Evolutionary conservation across 2,888 invertebrate species (phyloP), one percentile per base, ranked within the genome.

Genomic region (Eumerus sabulonum): DNA sequence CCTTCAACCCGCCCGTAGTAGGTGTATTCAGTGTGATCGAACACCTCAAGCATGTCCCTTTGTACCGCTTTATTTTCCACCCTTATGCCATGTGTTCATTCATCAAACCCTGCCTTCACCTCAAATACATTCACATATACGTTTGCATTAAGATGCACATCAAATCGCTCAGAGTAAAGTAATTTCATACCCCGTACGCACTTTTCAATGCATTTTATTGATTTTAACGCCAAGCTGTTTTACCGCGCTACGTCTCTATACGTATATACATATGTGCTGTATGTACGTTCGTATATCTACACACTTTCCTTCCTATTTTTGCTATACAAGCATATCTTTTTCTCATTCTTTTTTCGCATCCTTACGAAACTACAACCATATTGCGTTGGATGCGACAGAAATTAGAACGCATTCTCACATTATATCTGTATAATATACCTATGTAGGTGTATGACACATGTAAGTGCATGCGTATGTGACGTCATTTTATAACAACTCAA

Each of bases 151-250:
- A 17, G 42, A 35, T 53, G 40, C 36, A 70, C 42, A 56, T 57
- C 44, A 45, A 38, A 53, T 64, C 48, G 62, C 63, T 40, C 38
- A 47, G 57, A 64, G 72, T 57, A 27, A 57, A 72, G 57, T 64
- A 70, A 72, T 64, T 56, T 64, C 71, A 63, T 71, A 56, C 63
- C 56, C 42, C 44, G 17, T 50, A 74, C 67, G 60, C 66, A 74
- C 56, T 67, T 67, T 67, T 67, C 42, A 48, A 50, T 74, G 67
- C 60, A 59, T 62, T 74, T 62, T 67, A 74, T 67, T 67, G 66
- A 74, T 67, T 62, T 74, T 54, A 19, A 53, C 17, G 16, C 38
- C 45, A 17, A 19, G 42, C 14, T 44, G 54, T 36, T 19, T 40
- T 51, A 14, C 53, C 51, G 45, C 17, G 14, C 44, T 5, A n/a